Evolutionary conservation across 2,888 invertebrate genomes (phyloP), one percentile per base, ranked within the genome.

Genomic region (Platerodrilus igneus): DNA sequence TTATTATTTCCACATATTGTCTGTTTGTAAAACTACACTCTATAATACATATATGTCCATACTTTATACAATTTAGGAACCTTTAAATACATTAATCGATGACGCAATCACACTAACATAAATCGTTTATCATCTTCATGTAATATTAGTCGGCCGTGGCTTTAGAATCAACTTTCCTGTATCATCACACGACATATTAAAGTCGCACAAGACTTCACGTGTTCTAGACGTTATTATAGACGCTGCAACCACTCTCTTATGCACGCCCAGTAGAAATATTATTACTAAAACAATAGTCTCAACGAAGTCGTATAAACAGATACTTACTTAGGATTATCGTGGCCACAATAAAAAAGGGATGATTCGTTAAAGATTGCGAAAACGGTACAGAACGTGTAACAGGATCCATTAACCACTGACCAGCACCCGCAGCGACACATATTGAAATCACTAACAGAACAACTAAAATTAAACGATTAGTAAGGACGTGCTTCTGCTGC

Each of bases 171-270:
- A 75, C 70, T 94, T 94, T 40, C 95, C 95, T 17, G 92, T 92
- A 64, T 96, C 94, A 63, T 95, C 95, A 69, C 96, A 96, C 14
- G 93, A 93, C 94, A 96, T 95, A 69, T 96, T 96, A 68, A 94
- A 96, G 69, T 96, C 95, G 25, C 85, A 83, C 35, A 96, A 76
- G 2, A 95, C 94, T 32, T 81, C 82, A 41, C 95, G 76, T 26
- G 93, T 92, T 49, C 96, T 76, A 1, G 92, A 85, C 1, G 94
- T 93, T 55, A 96, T 91, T 50, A 96, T 95, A 54, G 91, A 91
- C 1, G 96, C 94, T 3, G 96, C 95, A 48, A 97, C 92, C 7
- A 97, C 95, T 64, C 93, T 78, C 66, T 93, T 88, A 65, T 97
- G 97, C 29, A 96, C 91, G 20, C 97, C 97, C 71, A 86, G 78